Conservation (phyloP, 2,113 vertebrate genomes). For the Caracal caracal region DNA sequence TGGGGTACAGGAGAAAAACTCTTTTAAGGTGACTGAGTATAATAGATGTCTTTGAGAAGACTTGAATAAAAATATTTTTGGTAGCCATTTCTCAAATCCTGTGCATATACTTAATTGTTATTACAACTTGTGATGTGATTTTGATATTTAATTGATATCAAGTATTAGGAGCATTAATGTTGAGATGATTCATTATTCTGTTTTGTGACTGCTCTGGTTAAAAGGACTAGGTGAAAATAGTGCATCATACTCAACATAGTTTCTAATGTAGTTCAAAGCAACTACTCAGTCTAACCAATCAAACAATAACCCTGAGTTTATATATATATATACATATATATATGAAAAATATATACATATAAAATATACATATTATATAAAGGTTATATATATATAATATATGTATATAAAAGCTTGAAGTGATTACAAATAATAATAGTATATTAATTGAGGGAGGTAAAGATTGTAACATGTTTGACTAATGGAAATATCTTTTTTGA, state of each 20-base stretch:
- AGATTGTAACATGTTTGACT: not conserved
- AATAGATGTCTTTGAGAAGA: not conserved
- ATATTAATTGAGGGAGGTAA: not conserved
- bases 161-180: not conserved
- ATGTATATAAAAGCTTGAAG: not conserved
- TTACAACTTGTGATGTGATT: not conserved
- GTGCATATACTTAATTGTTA: not conserved
- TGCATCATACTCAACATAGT: not conserved
- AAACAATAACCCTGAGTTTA: not conserved
- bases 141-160: constrained; percentile 11
- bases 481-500: not conserved
- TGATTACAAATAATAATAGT: not conserved
- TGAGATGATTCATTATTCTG: not conserved
- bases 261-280: not conserved
- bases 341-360: not conserved
- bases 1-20: not conserved
- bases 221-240: not conserved
- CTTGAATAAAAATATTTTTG: not conserved
- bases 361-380: not conserved
- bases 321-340: not conserved
- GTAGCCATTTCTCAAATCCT: not conserved
- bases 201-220: not conserved
- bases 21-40: not conserved
- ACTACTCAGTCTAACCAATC: not conserved
- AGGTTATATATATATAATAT: not conserved